Conservation (phyloP, 2,888 invertebrate genomes). For the Phorcus lineatus region DNA sequence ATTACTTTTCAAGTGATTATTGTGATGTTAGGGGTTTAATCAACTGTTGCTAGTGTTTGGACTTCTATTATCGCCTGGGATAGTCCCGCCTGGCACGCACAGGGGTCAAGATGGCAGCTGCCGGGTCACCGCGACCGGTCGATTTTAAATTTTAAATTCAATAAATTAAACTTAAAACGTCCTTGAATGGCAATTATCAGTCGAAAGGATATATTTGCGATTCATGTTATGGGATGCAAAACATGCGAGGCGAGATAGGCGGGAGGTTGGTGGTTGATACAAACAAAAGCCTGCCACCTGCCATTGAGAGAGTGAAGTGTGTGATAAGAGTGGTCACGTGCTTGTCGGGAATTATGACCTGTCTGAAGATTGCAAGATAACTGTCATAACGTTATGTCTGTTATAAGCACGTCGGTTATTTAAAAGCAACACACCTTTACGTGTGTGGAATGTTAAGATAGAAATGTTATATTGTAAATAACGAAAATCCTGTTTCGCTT, state of each 20-base stretch:
- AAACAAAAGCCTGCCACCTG: constrained; percentile 20
- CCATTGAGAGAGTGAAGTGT: background rate
- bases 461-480: too few relatives aligned
- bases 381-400: constrained; percentile 6
- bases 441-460: too few relatives aligned
- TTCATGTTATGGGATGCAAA: background rate
- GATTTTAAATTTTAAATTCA: background rate
- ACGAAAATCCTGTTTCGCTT: too few relatives aligned
- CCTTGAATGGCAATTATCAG: too few relatives aligned
- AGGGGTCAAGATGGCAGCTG: constrained; percentile 12
- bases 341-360: constrained; percentile 12
- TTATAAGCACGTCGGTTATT: too few relatives aligned
- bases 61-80: background rate
- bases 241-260: background rate
- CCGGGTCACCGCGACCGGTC: background rate
- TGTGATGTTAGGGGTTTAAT: too few relatives aligned
- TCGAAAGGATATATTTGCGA: too few relatives aligned
- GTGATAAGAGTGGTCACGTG: constrained; percentile 13
- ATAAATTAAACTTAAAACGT: too few relatives aligned
- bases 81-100: background rate
- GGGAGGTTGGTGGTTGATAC: background rate
- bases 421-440: too few relatives aligned
- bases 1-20: too few relatives aligned
- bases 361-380: background rate
- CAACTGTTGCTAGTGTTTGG: too few relatives aligned